Evolutionary conservation across 1,140 invertebrate genomes (phyloP), one percentile per base, ranked within the genome.

Genomic region (Globodera rostochiensis): DNA sequence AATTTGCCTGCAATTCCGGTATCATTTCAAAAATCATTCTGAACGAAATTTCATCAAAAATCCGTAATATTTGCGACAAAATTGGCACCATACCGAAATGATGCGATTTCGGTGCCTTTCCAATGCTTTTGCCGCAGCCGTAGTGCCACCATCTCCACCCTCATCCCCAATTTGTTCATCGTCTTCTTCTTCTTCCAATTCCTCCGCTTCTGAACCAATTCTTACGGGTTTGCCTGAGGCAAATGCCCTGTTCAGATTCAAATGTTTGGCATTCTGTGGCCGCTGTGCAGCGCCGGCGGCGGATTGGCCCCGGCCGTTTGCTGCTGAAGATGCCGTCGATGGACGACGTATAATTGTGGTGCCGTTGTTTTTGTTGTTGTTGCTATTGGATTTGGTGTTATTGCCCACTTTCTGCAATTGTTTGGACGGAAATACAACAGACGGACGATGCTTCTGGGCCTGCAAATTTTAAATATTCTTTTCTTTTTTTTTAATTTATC

Each of bases 1-100:
- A 36, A 36, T 36, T 36, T 36, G 1, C 1, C 36, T 36, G 36
- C 36, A 36, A 36, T 36, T 36, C 25, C 2, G 25, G 2, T 36
- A 36, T 36, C 25, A 36, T 36, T 36, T 36, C 8, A 46, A n/a
- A 47, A 11, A 11, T 13, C 1, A 21, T 7, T 50, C 21, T 47
- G 47, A 66, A 36, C n/a, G n/a, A 76, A 76, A n/a, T n/a, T 73
- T 76, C 9, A 45, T 45, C 60, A 6, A 76, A 76, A 53, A 76
- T 3, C 25, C 25, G 4, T 76, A 1, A n/a, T 36, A 77, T 57
- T 77, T 36, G 11, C 53, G 9, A n/a, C n/a, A n/a, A 5, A 77
- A 67, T 47, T 36, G 36, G 21, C 45, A 57, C 36, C 66, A 46
- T 21, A 57, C 66, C 66, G 57, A 19, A 53, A 64, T 76, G 46